Base-by-base conservation (phyloP, 1,140 invertebrate genomes). In the Papilio aristodemus region DNA sequence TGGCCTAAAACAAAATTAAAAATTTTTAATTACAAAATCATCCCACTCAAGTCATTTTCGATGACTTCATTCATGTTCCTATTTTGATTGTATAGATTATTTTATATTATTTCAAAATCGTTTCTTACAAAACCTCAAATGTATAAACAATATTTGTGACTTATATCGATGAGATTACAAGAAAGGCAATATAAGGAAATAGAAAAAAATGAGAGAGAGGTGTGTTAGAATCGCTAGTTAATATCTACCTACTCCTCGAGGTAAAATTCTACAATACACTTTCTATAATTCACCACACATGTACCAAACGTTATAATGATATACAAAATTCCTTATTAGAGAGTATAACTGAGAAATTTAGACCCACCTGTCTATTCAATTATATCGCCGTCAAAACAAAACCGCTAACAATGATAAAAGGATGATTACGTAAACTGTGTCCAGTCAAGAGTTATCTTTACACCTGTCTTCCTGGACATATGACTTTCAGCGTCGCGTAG, bases 401-500 rank as follows among this genome's bases (percentile, higher is more conserved):
- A 9, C 46, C 46, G 46, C 22, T 54, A 54, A 54, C 19, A 54
- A 11, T 54, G 46, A 54, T 54, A 54, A 54, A 22, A 54, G 46
- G 46, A 54, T 46, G 43, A 46, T 54, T 22, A 54, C 46, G 46
- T 54, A 17, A 54, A 19, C 3, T 14, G 41, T 19, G 43, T 54
- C 11, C 17, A 10, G 11, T 19, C 7, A 19, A 62, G 58, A 22
- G 6, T 36, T 36, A 59, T 36, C 25, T 62, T 38, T 22, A 62
- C 36, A 62, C 32, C 36, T 38, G 27, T 62, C 36, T 62, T 17
- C 32, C 58, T 59, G 14, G 27, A 36, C n/a, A 17, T 62, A 19
- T 62, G 59, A 60, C 36, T 39, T 68, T 41, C 57, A 68, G 68
- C 10, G 41, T 36, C 58, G 14, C 14, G 67, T 70, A 43, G 69